These are phyloP conservation scores for Bergia sp. DNA, from an alignment of 92 coral and sea anemone genomes.

Conservation along the genomic window DNA sequence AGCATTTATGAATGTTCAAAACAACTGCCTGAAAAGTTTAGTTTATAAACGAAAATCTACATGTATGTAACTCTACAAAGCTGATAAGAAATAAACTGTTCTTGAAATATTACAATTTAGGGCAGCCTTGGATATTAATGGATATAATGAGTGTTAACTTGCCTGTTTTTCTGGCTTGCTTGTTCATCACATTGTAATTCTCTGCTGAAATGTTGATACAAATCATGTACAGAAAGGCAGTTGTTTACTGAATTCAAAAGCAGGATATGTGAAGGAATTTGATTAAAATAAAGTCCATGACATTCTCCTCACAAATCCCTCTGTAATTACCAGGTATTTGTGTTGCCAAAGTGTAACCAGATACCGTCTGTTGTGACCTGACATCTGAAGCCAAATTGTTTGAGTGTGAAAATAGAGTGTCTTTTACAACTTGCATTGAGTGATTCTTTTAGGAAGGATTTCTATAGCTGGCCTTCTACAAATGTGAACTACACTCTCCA, in stretches of 20 bases:
- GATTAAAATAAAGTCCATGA: conserved; percentile 20
- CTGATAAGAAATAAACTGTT: conserved; percentile 15
- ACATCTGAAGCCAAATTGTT: conserved; percentile 36
- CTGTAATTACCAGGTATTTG: conserved; percentile 22
- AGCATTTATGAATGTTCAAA: not conserved
- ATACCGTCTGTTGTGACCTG: conserved; percentile 29
- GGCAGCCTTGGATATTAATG: not conserved
- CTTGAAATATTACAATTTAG: not conserved
- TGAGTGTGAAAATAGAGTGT: conserved; percentile 32
- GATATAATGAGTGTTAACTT: not conserved
- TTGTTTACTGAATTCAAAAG: conserved; percentile 1
- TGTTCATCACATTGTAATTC: not conserved
- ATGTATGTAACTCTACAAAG: not conserved
- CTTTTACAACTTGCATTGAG: not conserved
- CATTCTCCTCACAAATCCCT: conserved; percentile 31
- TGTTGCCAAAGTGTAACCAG: conserved; percentile 28
- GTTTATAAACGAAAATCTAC: not conserved
- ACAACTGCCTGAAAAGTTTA: not conserved
- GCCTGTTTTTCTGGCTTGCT: conserved; percentile 20
- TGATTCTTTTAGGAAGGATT: not conserved
- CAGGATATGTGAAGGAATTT: conserved; percentile 28
- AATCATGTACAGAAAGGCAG: not conserved
- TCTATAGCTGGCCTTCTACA: not conserved
- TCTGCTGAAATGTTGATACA: not conserved
- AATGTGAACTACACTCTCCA: not conserved